These are phyloP conservation scores for Cerastis leucographa DNA, from an alignment of 2,888 invertebrate species.

Conservation along the genomic window DNA sequence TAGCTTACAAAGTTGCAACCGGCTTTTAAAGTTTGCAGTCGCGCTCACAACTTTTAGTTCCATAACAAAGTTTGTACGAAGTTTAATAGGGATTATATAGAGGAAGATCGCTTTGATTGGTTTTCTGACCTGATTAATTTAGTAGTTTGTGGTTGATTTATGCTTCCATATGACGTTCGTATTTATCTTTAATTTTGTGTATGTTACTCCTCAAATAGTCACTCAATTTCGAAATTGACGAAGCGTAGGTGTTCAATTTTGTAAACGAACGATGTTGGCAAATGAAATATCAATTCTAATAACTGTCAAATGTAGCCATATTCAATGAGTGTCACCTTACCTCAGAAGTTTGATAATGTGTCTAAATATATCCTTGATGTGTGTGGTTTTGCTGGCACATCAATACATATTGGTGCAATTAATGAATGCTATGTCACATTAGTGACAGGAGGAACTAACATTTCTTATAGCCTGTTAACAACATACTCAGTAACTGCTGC, in stretches of 20 bases:
- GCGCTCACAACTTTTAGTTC: conserved; percentile 45
- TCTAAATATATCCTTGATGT: conserved; percentile 8
- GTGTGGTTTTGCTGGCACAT: background rate
- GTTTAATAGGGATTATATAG: conserved; percentile 40
- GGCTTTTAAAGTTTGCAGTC: conserved; percentile 42
- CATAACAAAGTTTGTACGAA: conserved; percentile 37
- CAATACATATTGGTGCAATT: too few species aligned
- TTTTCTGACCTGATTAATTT: conserved; percentile 43
- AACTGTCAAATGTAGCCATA: conserved; percentile 26
- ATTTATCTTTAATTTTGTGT: conserved; percentile 24
- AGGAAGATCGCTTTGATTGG: conserved; percentile 43
- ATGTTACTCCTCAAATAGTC: conserved; percentile 31
- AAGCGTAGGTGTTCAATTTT: conserved; percentile 30
- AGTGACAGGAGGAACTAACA: background rate
- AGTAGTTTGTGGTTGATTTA: conserved; percentile 43
- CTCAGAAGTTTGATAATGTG: conserved; percentile 4
- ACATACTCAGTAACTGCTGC: background rate
- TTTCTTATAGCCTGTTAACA: background rate
- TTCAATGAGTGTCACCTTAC: conserved; percentile 4
- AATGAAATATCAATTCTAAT: conserved; percentile 28
- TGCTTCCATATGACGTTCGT: conserved; percentile 32
- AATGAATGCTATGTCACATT: background rate
- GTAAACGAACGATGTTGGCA: conserved; percentile 19
- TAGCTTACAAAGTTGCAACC: conserved; percentile 43
- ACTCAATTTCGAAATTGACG: conserved; percentile 31